Conservation (phyloP, 1,140 invertebrate genomes). For the Bombus sibiricus region DNA sequence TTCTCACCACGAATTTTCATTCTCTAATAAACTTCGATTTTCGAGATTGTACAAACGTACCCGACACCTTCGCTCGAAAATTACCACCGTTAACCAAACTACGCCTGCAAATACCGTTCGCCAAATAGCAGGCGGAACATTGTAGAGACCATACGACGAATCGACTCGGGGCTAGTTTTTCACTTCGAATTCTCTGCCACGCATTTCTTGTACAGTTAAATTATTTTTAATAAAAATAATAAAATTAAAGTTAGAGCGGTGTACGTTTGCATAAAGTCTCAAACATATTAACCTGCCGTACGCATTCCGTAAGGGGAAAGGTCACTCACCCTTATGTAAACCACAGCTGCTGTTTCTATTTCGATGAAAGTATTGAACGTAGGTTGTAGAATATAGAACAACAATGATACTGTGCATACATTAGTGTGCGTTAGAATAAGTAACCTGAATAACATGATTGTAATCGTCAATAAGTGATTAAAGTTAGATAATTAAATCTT, state of each 20-base stretch:
- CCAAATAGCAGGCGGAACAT: too few relatives aligned
- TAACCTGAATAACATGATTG: too few relatives aligned
- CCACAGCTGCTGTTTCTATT: not conserved
- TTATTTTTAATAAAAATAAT: too few relatives aligned
- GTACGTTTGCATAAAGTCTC: conserved; percentile 4
- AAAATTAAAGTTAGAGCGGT: conserved; percentile 7
- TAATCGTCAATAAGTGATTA: too few relatives aligned
- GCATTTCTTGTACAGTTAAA: not conserved
- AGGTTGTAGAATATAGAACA: not conserved
- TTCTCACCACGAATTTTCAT: not conserved
- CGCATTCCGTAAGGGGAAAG: not conserved
- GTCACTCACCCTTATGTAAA: not conserved
- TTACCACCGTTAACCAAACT: not conserved
- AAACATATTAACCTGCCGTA: not conserved
- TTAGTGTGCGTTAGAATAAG: too few relatives aligned
- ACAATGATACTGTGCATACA: too few relatives aligned
- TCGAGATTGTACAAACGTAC: not conserved
- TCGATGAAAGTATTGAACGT: not conserved
- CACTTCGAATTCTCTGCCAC: not conserved
- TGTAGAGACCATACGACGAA: not conserved
- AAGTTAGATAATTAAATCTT: too few relatives aligned
- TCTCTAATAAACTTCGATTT: not conserved
- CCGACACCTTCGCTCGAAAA: not conserved
- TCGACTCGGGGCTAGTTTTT: not conserved
- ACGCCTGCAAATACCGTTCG: not conserved